These are phyloP conservation scores for Zaprionus ghesquierei DNA, from an alignment of 1,140 invertebrate species.

Conservation along the genomic window DNA sequence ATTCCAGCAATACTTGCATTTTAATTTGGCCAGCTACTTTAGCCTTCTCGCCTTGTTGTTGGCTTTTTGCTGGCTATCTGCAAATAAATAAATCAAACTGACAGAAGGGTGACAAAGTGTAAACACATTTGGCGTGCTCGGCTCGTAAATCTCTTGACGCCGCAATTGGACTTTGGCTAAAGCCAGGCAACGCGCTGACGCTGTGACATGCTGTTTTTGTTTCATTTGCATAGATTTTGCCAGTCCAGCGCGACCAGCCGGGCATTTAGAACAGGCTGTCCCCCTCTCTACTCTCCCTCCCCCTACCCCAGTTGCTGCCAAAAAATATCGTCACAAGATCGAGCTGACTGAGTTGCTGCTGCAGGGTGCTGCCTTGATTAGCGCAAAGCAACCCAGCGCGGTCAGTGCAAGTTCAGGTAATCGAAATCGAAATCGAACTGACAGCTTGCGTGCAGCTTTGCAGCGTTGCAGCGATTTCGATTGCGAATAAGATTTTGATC, in stretches of 20 bases:
- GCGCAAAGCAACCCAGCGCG: background rate
- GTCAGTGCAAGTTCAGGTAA: slow-evolving; percentile 10
- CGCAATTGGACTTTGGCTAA: slow-evolving; percentile 71
- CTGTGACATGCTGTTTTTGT: slow-evolving; percentile 59
- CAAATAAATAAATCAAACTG: slow-evolving; percentile 81
- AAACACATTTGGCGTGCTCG: slow-evolving; percentile 80
- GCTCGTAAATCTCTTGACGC: slow-evolving; percentile 72
- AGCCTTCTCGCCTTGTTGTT: slow-evolving; percentile 52
- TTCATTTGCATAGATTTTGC: slow-evolving; percentile 77
- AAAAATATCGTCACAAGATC: slow-evolving; percentile 24
- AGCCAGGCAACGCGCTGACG: slow-evolving; percentile 55
- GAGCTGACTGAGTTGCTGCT: slow-evolving; percentile 3
- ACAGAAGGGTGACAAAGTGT: slow-evolving; percentile 82
- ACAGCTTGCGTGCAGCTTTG: slow-evolving; percentile 37
- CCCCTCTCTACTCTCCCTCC: background rate
- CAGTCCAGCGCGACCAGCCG: slow-evolving; percentile 43
- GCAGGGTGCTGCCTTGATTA: slow-evolving; percentile 21
- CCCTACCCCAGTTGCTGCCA: background rate
- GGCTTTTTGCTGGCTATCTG: slow-evolving; percentile 69
- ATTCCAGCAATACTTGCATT: slow-evolving; percentile 80
- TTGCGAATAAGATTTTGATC: slow-evolving; percentile 29
- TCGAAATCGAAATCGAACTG: slow-evolving; percentile 33
- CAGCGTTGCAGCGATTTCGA: slow-evolving; percentile 21
- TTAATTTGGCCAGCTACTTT: slow-evolving; percentile 73
- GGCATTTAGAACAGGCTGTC: slow-evolving; percentile 66